Base-by-base conservation (phyloP, 2,888 invertebrate species). In the Tenthredo scrophulariae region DNA sequence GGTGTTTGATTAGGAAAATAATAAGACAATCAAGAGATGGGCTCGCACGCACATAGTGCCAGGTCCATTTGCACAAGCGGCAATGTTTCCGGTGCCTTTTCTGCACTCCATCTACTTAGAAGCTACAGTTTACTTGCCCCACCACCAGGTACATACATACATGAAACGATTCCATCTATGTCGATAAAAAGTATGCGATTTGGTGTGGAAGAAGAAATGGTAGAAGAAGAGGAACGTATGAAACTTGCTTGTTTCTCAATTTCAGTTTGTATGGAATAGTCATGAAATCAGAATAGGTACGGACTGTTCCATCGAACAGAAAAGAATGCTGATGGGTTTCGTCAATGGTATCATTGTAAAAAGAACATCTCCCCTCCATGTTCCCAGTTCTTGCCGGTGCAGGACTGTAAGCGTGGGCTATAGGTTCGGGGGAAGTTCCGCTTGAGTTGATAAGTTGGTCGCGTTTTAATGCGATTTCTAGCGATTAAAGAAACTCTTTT, bases 81-180 rank as follows among this genome's bases (percentile, higher is more conserved):
- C 65, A 89, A 89, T 80, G 90, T 90, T 37, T 87, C 90, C 54
- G 86, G 87, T 62, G 88, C 89, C 22, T 94, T 96, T 88, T 96
- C 96, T 0, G 95, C 96, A 2, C 94, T 96, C 84, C 94, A 96
- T 87, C 93, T 96, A 15, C 92, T 97, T 40, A 93, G 96, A 85
- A 96, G 95, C 87, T 96, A 96, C 92, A 96, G 96, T 92, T 95
- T 96, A 86, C 94, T 96, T 87, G 91, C 96, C 26, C 94, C 95
- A 33, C 95, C 95, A 22, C 94, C 96, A 92, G 96, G 96, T 96
- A 90, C 91, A 92, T 7, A 92, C 96, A 96, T 96, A 90, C 91
- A 91, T 18, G 10, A 85, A 46, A 84, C n/a, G 37, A 67, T 85
- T 62, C 9, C 50, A 22, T 15, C 10, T 26, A 46, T 29, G 2